Evolutionary conservation across 2,797 vertebrate species (phyloP).

Genomic region (Sciurus carolinensis): DNA sequence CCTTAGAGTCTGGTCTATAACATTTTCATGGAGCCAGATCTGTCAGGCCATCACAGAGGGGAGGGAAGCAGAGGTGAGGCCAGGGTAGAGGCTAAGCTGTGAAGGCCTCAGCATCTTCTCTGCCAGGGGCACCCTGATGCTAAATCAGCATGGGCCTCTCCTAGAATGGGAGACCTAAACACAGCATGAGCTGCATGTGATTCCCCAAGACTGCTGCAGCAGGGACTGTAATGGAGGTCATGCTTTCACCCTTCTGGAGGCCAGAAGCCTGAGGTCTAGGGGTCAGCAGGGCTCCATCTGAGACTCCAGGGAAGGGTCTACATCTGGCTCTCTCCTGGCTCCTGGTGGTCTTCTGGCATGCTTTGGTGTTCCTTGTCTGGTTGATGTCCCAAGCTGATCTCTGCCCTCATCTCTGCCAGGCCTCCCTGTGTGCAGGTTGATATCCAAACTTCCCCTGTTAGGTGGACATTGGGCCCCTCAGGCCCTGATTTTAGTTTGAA

Average conservation of each 20-base stretch:
- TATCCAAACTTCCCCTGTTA: too few relatives aligned
- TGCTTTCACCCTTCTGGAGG: too few relatives aligned
- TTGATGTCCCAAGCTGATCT: fast-evolving
- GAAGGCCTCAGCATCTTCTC: neutral
- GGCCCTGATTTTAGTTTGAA: neutral
- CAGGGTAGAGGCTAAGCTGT: neutral
- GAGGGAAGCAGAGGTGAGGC: neutral
- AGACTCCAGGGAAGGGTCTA: neutral
- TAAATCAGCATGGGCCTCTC: fast-evolving
- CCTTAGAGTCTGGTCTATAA: too few relatives aligned
- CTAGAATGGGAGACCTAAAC: fast-evolving
- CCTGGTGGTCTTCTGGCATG: neutral
- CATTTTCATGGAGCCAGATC: too few relatives aligned
- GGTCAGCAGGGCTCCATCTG: neutral
- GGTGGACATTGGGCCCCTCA: too few relatives aligned
- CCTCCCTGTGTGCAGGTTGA: fast-evolving
- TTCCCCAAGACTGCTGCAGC: fast-evolving
- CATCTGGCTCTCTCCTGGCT: neutral
- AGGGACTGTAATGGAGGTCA: too few relatives aligned
- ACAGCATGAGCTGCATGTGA: fast-evolving
- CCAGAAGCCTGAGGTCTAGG: neutral
- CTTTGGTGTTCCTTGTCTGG: fast-evolving
- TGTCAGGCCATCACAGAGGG: too few relatives aligned
- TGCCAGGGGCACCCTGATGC: fast-evolving
- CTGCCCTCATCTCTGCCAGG: neutral